A percentile compares a stretch with the other conserved stretches of the same genome.
phyloP scores from a whole-genome alignment of 2,888 invertebrate species.

The Lymantria dispar region DNA sequence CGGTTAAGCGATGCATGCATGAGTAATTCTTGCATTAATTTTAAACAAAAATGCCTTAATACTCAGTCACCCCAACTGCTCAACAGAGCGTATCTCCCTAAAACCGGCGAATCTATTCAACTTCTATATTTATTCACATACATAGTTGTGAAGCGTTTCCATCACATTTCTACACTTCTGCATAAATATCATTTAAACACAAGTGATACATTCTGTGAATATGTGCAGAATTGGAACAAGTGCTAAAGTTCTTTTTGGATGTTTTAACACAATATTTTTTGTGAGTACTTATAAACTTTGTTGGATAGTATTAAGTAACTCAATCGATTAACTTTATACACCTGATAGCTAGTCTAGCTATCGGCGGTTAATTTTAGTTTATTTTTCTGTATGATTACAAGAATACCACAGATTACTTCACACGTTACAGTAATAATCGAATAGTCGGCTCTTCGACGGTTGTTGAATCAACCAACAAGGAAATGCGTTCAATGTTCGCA shows the following conservation, averaged over 20 bases:
- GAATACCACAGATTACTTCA: no score
- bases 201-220: conserved; percentile 11
- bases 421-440: no score
- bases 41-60: conserved; percentile 78
- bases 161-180: conserved; percentile 24
- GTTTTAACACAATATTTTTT: conserved; percentile 85
- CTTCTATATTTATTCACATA: conserved; percentile 64
- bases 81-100: conserved; percentile 80
- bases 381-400: no score
- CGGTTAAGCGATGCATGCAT: conserved; percentile 28
- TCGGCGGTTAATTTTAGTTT: no score
- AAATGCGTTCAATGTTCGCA: no score
- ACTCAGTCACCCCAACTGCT: conserved; percentile 81
- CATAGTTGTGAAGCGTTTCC: conserved; percentile 42
- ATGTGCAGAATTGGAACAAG: conserved; percentile 72
- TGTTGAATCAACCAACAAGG: no score
- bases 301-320: no score
- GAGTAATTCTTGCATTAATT: conserved; percentile 68
- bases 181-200: neutral
- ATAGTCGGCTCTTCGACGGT: no score
- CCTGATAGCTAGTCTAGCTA: no score
- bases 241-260: conserved; percentile 85
- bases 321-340: no score
- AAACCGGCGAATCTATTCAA: conserved; percentile 78
- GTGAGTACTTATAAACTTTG: conserved; percentile 66